phyloP scores from a whole-genome alignment of 1,140 invertebrate species.

The Conus betulinus region DNA sequence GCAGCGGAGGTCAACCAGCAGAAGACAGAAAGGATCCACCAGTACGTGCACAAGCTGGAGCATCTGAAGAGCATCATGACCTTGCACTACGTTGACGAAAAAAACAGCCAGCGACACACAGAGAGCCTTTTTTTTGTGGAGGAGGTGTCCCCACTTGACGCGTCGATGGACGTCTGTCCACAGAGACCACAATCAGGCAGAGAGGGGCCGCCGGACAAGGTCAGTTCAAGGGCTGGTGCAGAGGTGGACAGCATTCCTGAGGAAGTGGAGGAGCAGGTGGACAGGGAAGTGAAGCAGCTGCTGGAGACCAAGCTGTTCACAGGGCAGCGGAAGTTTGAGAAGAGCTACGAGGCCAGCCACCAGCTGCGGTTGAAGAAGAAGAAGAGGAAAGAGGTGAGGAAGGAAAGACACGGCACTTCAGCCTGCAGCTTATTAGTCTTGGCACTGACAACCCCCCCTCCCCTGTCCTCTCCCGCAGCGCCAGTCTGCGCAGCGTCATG shows the following conservation, averaged over 20 bases:
- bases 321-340: slow-evolving; percentile 5
- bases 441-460: neutral
- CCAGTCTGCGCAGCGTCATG: neutral
- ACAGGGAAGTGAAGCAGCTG: neutral
- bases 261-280: neutral
- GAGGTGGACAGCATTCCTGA: neutral
- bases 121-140: neutral
- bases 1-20: neutral
- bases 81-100: slow-evolving; percentile 5
- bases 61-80: neutral
- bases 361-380: neutral
- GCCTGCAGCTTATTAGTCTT: neutral
- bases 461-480: neutral
- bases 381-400: neutral
- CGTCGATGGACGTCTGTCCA: neutral
- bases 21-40: neutral
- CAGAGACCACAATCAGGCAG: neutral
- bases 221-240: neutral
- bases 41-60: slow-evolving; percentile 1
- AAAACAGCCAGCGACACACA: neutral
- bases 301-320: slow-evolving; percentile 2
- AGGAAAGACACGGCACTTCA: neutral
- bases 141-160: neutral
- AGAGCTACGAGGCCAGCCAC: neutral
- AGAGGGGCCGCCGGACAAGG: neutral